Percentiles rank a stretch among this genome's conserved stretches.
Conservation (phyloP, 2,797 vertebrate genomes). For the Sphaeramia orbicularis region DNA sequence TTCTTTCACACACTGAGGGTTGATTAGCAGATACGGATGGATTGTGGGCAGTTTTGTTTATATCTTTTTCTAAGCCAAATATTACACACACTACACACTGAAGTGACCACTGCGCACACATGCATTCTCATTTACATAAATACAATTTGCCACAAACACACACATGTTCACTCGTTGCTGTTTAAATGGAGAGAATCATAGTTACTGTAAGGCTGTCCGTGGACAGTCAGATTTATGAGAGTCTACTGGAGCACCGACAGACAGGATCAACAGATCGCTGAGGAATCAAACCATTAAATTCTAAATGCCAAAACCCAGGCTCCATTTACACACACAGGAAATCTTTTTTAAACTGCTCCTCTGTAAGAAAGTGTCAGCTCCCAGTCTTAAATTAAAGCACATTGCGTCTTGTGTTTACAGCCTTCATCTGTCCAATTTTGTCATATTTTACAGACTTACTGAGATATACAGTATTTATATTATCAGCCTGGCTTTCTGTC, state of each 20-base stretch:
- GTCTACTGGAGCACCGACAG: slow-evolving; percentile 7
- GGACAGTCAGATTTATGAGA: slow-evolving; percentile 16
- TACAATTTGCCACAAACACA: slow-evolving; percentile 19
- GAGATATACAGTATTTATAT: too few relatives aligned
- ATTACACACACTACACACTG: background rate
- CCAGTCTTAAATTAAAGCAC: slow-evolving; percentile 1
- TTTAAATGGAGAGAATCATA: slow-evolving; percentile 20
- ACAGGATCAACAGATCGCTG: slow-evolving; percentile 27
- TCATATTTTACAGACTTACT: too few relatives aligned
- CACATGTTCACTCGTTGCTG: slow-evolving; percentile 39
- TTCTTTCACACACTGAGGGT: slow-evolving; percentile 6
- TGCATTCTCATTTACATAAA: slow-evolving; percentile 11
- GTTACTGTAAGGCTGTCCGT: slow-evolving; percentile 41
- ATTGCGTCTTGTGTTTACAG: background rate
- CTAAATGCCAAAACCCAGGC: slow-evolving; percentile 56
- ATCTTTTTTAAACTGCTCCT: slow-evolving; percentile 1
- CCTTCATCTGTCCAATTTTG: background rate
- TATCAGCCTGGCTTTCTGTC: too few relatives aligned
- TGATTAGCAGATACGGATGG: background rate
- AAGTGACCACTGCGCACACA: too few relatives aligned
- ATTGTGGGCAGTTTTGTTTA: slow-evolving; percentile 4
- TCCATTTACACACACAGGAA: slow-evolving; percentile 45
- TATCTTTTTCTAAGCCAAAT: slow-evolving; percentile 53
- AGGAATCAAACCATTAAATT: slow-evolving; percentile 32
- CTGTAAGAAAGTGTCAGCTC: background rate